Evolutionary conservation across 2,888 invertebrate species (phyloP), one percentile per base, ranked within the genome.

Genomic region (Netelia virgata): DNA sequence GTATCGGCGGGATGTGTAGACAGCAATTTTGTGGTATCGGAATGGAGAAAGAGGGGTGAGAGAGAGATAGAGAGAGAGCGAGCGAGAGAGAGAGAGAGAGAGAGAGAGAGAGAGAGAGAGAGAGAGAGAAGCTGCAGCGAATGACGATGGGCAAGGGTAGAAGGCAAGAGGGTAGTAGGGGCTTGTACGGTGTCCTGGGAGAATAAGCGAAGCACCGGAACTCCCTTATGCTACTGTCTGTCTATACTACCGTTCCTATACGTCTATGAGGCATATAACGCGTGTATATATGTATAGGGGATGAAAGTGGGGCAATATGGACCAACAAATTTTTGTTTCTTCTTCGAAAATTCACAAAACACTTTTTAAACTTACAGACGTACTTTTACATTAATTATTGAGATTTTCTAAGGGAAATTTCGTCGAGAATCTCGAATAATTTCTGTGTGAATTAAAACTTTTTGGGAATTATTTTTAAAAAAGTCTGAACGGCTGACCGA

Each of bases 11-110:
- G 77, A 85, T 84, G 83, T 87, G 86, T 88, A 86, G 86, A 87
- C 85, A 86, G 86, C 86, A 86, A 86, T 86, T 87, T 85, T 77
- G 86, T 75, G 83, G 83, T 82, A 86, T 86, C 86, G 86, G 75
- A 70, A 61, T 47, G 61, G 61, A 50, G 73, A 36, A 70, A 82
- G 82, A 28, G 81, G 63, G 11, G 68, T 57, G 75, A 74, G 36
- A 36, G 36, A 36, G 36, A 5, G 28, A 36, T 3, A 36, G 28
- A 36, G 28, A 36, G 28, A 28, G 28, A 28, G 61, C 41, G 73
- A 36, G 66, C 80, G 82, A 28, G 81, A 28, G 61, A 50, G 73
- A 36, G 66, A 82, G 82, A 28, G 81, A 82, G 68, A 16, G 68
- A 63, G 74, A 74, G 28, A 28, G 28, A 28, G 28, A 28, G 28